These are phyloP conservation scores for Characodon lateralis DNA, from an alignment of 2,797 vertebrate genomes.

Conservation along the genomic window DNA sequence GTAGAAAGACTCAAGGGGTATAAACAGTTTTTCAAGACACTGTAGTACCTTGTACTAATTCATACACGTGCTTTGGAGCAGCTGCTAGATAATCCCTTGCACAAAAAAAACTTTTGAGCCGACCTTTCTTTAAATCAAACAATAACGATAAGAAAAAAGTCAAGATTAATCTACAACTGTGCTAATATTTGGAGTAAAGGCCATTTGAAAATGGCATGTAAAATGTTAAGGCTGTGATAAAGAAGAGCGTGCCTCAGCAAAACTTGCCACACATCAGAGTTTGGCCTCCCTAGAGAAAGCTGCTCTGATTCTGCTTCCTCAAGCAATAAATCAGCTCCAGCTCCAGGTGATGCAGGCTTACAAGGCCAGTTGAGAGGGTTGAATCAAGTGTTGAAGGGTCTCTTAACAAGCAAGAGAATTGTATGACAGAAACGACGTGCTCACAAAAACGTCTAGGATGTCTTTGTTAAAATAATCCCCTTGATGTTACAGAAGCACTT, in stretches of 20 bases:
- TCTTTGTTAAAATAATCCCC: constrained; percentile 7
- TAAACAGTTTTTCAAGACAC: no score
- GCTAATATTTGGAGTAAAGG: constrained; percentile 15
- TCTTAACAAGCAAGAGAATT: constrained; percentile 39
- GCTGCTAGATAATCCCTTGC: no score
- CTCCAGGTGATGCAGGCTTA: constrained; percentile 41
- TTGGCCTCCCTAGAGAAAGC: constrained; percentile 64
- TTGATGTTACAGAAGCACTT: constrained; percentile 18
- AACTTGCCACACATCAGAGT: constrained; percentile 69
- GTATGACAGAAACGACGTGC: constrained; percentile 13
- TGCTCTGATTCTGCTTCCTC: constrained; percentile 74
- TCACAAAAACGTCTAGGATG: not conserved
- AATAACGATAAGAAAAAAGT: not conserved
- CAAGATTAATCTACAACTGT: constrained; percentile 5
- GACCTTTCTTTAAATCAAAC: not conserved
- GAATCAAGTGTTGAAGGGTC: constrained; percentile 24
- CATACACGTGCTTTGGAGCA: no score
- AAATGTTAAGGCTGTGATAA: constrained; percentile 60
- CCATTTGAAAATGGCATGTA: constrained; percentile 44
- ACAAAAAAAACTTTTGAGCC: not conserved
- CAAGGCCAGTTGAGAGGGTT: constrained; percentile 24
- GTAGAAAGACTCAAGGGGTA: no score
- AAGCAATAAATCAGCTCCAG: constrained; percentile 79
- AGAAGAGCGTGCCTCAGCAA: constrained; percentile 67
- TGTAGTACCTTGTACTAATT: no score